Evolutionary conservation across 2,888 invertebrate genomes (phyloP).

Genomic region (Rhamnusium bicolor): DNA sequence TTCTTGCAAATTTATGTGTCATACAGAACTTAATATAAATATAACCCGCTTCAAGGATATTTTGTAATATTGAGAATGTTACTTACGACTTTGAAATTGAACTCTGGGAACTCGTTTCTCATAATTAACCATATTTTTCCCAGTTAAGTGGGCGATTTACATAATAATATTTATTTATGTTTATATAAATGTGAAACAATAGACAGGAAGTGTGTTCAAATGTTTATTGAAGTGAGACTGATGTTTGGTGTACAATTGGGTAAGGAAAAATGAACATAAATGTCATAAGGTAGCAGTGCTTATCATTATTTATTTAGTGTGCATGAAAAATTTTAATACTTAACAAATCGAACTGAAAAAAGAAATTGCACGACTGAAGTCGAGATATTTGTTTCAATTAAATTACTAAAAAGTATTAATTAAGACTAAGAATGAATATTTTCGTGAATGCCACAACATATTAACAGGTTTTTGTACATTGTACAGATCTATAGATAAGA

Average conservation of each 20-base stretch:
- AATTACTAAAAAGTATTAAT: too few relatives aligned
- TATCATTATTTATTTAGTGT: background rate
- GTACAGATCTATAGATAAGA: too few relatives aligned
- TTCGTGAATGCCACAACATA: too few relatives aligned
- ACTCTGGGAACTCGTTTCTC: constrained; percentile 7
- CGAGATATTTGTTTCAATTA: too few relatives aligned
- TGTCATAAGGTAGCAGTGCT: background rate
- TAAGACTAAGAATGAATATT: too few relatives aligned
- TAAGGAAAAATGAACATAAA: too few relatives aligned
- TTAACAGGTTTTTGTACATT: too few relatives aligned
- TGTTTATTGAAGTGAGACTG: constrained; percentile 13
- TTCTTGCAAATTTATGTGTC: constrained; percentile 4
- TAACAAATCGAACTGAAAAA: too few relatives aligned
- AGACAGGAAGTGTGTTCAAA: constrained; percentile 20
- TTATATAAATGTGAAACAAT: constrained; percentile 12
- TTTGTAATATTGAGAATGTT: background rate
- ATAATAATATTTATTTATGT: constrained; percentile 17
- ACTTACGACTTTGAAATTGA: background rate
- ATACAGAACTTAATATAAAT: background rate
- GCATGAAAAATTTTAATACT: too few relatives aligned
- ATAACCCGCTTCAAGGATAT: background rate
- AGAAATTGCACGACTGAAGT: too few relatives aligned
- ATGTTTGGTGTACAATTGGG: background rate
- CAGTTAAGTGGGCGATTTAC: background rate
- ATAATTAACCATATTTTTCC: constrained; percentile 1